A percentile compares a stretch with the other conserved stretches of the same genome.
phyloP scores from a whole-genome alignment of 2,113 vertebrate species.

The Podocnemis expansa region DNA sequence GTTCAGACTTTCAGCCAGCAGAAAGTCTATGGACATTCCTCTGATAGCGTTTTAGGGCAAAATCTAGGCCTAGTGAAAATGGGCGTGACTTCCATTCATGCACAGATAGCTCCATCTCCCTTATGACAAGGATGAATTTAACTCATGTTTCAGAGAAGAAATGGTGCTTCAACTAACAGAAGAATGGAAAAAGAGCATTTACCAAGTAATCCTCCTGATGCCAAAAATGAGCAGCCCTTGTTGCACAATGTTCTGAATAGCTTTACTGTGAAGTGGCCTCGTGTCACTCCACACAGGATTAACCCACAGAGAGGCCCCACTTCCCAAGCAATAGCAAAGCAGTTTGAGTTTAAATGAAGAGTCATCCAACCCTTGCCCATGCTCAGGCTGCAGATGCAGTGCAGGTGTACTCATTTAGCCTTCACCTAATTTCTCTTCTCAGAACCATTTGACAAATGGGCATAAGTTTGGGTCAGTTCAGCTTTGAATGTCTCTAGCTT shows the following conservation, averaged over 20 bases:
- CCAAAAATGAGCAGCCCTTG: background rate
- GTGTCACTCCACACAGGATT: background rate
- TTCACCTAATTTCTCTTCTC: background rate
- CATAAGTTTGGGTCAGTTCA: background rate
- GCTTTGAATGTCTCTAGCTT: background rate
- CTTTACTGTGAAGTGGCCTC: background rate
- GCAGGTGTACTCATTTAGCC: background rate
- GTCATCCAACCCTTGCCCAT: background rate
- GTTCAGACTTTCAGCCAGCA: background rate
- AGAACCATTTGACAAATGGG: background rate
- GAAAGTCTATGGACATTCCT: background rate
- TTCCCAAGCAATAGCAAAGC: background rate
- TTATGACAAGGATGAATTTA: background rate
- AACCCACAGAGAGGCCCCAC: background rate
- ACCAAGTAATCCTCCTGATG: background rate
- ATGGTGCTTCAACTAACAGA: background rate
- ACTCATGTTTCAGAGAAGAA: background rate
- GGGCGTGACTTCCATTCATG: background rate
- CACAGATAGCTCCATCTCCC: accelerated
- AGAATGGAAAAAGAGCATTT: background rate
- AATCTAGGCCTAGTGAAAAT: background rate
- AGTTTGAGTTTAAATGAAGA: background rate
- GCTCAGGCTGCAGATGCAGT: accelerated
- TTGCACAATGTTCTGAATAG: background rate
- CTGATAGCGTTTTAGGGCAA: background rate